A percentile compares a stretch with the other conserved stretches of the same genome.
Evolutionary conservation across 2,797 vertebrate genomes (phyloP).

Genomic region (Pelochelys cantorii): DNA sequence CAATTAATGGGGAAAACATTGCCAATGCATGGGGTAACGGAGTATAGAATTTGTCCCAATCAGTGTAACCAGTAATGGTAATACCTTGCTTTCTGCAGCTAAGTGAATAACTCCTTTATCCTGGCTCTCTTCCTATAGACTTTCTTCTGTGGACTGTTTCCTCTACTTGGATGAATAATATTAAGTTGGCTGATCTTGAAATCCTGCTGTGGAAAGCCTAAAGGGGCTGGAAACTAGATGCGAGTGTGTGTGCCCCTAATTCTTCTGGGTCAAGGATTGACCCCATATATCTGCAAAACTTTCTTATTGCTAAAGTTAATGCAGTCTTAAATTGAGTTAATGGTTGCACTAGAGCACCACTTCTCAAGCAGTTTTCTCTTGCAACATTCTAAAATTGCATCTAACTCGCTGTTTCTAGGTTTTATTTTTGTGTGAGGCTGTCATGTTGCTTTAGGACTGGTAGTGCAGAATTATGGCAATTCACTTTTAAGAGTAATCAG

Average conservation of each 20-base stretch:
- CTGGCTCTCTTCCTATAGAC: slow-evolving; percentile 58
- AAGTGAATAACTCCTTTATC: slow-evolving; percentile 62
- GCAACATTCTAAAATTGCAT: fast-evolving
- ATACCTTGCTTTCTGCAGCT: not conserved
- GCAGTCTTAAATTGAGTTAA: not conserved
- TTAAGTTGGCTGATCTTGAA: slow-evolving; percentile 56
- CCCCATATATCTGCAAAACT: not conserved
- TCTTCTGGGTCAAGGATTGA: slow-evolving; percentile 9
- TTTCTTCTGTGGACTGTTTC: slow-evolving; percentile 43
- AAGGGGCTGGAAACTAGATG: slow-evolving; percentile 34
- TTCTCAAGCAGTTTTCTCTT: not conserved
- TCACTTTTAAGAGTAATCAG: not conserved
- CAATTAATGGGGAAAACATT: slow-evolving; percentile 45
- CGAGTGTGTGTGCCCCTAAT: slow-evolving; percentile 8
- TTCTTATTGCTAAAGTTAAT: not conserved
- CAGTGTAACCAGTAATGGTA: slow-evolving; percentile 2
- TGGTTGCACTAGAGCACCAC: not conserved
- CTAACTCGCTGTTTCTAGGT: not conserved
- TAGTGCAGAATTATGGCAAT: fast-evolving
- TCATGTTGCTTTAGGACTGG: not conserved
- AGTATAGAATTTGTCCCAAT: slow-evolving; percentile 54
- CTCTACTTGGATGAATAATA: slow-evolving; percentile 63
- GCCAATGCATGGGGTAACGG: slow-evolving; percentile 70
- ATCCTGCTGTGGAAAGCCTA: slow-evolving; percentile 47
- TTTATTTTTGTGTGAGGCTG: not conserved